These are phyloP conservation scores for Folsomia candida DNA, from an alignment of 2,888 invertebrate genomes.

Conservation along the genomic window DNA sequence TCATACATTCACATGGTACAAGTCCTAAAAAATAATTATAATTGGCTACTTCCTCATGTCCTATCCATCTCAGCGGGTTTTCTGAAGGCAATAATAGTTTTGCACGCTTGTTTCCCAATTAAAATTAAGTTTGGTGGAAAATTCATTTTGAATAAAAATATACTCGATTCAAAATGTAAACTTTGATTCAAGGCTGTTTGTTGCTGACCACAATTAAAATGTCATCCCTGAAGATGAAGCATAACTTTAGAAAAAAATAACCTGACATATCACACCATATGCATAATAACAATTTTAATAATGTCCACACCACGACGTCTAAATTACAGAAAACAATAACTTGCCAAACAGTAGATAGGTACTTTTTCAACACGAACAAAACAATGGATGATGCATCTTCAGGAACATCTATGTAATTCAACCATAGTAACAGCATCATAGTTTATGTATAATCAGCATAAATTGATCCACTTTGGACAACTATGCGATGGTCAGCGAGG, in stretches of 20 bases:
- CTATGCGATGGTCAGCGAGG: background rate
- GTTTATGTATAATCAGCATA: too few relatives aligned
- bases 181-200: background rate
- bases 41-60: background rate
- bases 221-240: background rate
- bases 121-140: too few relatives aligned
- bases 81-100: background rate
- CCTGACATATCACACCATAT: background rate
- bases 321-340: background rate
- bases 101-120: too few relatives aligned
- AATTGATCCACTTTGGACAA: background rate
- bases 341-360: background rate
- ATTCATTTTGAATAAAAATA: background rate
- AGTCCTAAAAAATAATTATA: too few relatives aligned
- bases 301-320: background rate
- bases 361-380: background rate
- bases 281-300: too few relatives aligned
- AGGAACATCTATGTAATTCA: too few relatives aligned
- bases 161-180: background rate
- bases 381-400: background rate
- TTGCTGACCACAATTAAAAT: background rate
- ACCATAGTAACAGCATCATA: too few relatives aligned
- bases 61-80: background rate
- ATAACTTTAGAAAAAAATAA: background rate
- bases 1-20: too few relatives aligned